Base-by-base conservation (phyloP, 2,888 invertebrate species). In the Periphyllus acericola region DNA sequence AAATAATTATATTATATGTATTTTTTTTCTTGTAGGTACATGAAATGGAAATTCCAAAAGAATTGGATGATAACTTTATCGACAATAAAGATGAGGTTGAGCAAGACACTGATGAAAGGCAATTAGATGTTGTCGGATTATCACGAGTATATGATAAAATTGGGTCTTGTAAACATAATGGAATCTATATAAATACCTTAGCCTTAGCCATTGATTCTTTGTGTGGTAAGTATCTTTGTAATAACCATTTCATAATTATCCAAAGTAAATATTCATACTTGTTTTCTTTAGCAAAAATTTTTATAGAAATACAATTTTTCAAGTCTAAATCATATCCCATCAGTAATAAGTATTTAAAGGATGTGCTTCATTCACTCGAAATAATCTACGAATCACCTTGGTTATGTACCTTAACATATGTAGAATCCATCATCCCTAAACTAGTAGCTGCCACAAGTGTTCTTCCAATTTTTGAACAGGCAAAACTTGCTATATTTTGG, bases 341-440 rank as follows among this genome's bases (percentile, higher is more conserved):
- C 89, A 93, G 93, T 8, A 92, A 92, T 89, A 92, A 91, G 89
- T 92, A 92, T 89, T 91, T 91, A 34, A 92, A 92, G 82, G 92
- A 92, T 90, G 92, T 93, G 76, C 90, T 94, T 85, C 93, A 94
- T 90, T 93, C 94, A 72, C 93, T 95, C 90, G 92, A 96, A 74
- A 95, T 96, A 89, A 94, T 96, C 46, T 95, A 96, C 91, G 96
- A 96, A 91, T 94, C 96, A 90, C 96, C 96, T 2, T 94, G 92
- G 90, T 91, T 94, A 89, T 95, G 95, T 17, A 94, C 94, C 90
- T 95, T 95, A 34, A 96, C 97, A 91, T 97, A 96, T 91, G 92
- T 98, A 90, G 97, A 97, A 91, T 94, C 94, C 68, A 96, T 96
- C 0, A 92, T 97, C 89, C 96, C 97, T 0, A 95, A 95, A 89